Evolutionary conservation across 37 sponge, comb jelly and placozoan species (phyloP).

Genomic region (Beroe forskalii): DNA sequence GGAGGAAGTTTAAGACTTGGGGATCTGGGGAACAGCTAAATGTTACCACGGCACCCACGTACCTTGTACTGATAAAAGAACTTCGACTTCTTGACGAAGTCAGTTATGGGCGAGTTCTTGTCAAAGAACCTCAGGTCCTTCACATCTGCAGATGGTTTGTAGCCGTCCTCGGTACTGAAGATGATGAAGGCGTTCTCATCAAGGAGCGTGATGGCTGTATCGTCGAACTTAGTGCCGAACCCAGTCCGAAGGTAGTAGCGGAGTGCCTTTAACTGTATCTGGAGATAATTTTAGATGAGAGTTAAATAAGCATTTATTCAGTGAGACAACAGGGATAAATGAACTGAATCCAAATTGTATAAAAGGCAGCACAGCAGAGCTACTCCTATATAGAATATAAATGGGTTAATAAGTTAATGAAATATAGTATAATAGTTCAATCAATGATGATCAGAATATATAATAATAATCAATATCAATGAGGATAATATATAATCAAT

Average conservation of each 20-base stretch:
- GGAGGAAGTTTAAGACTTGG: too few relatives aligned
- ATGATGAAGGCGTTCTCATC: conserved; percentile 52
- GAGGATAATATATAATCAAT: too few relatives aligned
- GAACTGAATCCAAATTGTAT: too few relatives aligned
- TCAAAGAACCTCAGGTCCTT: conserved; percentile 27
- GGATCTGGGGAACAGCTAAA: background rate
- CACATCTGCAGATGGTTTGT: background rate
- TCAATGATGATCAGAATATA: too few relatives aligned
- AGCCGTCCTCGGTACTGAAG: background rate
- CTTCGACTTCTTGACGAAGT: background rate
- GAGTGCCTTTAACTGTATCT: conserved; percentile 26
- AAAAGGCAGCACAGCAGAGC: too few relatives aligned
- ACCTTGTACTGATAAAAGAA: conserved; percentile 1
- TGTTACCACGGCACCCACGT: background rate
- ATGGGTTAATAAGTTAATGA: too few relatives aligned
- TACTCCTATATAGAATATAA: too few relatives aligned
- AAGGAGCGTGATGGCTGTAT: background rate
- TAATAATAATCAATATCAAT: too few relatives aligned
- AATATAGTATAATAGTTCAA: too few relatives aligned
- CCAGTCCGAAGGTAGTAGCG: background rate
- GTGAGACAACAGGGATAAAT: background rate
- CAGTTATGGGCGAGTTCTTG: background rate
- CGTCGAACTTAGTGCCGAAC: too few relatives aligned
- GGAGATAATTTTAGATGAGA: background rate
- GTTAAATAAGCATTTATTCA: background rate